Conservation (phyloP, 2,113 vertebrate species). For the Syngnathus typhle region DNA sequence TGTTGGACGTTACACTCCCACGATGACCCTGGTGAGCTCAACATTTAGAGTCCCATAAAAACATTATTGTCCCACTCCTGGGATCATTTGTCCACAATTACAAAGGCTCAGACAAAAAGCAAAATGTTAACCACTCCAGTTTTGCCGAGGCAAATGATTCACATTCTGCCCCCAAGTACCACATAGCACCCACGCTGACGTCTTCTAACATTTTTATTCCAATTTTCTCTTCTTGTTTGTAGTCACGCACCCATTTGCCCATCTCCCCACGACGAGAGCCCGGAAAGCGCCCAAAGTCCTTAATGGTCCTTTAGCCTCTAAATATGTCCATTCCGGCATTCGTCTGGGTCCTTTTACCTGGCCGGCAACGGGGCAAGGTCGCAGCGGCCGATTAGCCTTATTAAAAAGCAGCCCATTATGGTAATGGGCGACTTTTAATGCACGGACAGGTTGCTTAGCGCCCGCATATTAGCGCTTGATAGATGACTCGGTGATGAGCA, state of each 20-base stretch:
- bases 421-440: constrained; percentile 74
- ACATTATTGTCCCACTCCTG: constrained; percentile 84
- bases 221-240: constrained; percentile 28
- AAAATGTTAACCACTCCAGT: constrained; percentile 74
- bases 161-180: constrained; percentile 66
- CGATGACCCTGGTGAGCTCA: constrained; percentile 83
- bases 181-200: constrained; percentile 62
- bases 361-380: constrained; percentile 74
- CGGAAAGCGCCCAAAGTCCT: constrained; percentile 51
- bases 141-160: constrained; percentile 70
- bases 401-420: constrained; percentile 77
- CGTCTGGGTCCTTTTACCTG: constrained; percentile 60
- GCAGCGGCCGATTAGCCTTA: constrained; percentile 75
- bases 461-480: constrained; percentile 72
- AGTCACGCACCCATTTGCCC: constrained; percentile 37
- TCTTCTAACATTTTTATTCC: constrained; percentile 36
- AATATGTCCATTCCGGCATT: constrained; percentile 66
- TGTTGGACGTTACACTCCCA: constrained; percentile 78
- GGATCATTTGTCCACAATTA: constrained; percentile 81
- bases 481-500: constrained; percentile 69
- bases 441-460: constrained; percentile 72
- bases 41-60: constrained; percentile 87
- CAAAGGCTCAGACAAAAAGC: constrained; percentile 72
- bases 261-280: constrained; percentile 31
- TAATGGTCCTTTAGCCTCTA: constrained; percentile 65